Conservation (phyloP, 2,113 vertebrate genomes). For the Seriola dumerili region DNA sequence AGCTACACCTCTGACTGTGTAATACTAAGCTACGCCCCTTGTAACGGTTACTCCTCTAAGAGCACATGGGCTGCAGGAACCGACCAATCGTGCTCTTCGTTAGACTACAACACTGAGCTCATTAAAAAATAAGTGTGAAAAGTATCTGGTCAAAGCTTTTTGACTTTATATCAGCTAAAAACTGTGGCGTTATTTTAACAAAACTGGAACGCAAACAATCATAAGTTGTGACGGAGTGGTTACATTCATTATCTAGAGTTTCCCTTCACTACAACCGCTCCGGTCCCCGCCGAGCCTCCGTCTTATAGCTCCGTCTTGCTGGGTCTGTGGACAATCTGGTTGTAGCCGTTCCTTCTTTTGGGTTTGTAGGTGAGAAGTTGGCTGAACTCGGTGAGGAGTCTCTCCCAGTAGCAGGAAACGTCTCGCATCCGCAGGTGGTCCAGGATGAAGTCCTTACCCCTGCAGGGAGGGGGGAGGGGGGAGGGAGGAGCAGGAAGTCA, state of each 20-base stretch:
- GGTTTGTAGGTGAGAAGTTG: conserved; percentile 90
- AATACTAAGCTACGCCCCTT: not conserved
- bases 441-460: conserved; percentile 91
- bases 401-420: conserved; percentile 95
- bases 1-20: not conserved
- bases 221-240: not conserved
- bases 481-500: not conserved
- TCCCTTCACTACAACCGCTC: conserved; percentile 5
- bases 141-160: not conserved
- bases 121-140: not conserved
- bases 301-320: conserved; percentile 89
- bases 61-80: not conserved
- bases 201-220: not conserved
- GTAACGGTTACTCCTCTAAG: not conserved
- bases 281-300: not conserved
- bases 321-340: conserved; percentile 82
- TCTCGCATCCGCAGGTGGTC: conserved; percentile 93
- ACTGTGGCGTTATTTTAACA: not conserved
- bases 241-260: conserved; percentile 38
- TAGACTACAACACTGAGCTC: not conserved
- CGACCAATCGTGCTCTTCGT: not conserved
- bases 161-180: not conserved
- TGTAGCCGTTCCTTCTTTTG: conserved; percentile 85
- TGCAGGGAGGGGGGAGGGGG: conserved; percentile 70
- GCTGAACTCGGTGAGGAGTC: conserved; percentile 90